Evolutionary conservation across 1,140 invertebrate genomes (phyloP).

Genomic region (Diuraphis noxia): DNA sequence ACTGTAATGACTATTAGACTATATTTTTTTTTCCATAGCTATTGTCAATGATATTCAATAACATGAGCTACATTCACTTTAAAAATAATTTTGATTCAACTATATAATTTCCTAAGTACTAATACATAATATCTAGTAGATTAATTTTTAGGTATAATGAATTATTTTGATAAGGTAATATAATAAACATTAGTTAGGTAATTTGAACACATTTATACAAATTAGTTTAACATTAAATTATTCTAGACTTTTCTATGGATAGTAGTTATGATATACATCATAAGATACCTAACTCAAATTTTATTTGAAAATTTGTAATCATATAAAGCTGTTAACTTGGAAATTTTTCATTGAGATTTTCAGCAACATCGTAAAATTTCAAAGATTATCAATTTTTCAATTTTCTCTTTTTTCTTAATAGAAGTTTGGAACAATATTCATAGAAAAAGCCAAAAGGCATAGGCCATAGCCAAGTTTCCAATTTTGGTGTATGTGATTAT

Average conservation of each 20-base stretch:
- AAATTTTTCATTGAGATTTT: too few species aligned
- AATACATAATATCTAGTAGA: background rate
- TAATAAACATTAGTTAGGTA: background rate
- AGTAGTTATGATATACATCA: too few species aligned
- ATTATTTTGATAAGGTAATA: background rate
- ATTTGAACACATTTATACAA: background rate
- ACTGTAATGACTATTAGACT: slow-evolving; percentile 14
- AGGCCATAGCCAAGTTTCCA: too few species aligned
- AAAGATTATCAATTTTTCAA: too few species aligned
- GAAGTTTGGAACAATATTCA: too few species aligned
- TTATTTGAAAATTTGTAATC: background rate
- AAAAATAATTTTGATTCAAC: background rate
- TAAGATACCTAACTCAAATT: background rate
- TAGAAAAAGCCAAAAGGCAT: too few species aligned
- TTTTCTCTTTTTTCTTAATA: too few species aligned
- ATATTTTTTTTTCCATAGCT: background rate
- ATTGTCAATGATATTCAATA: slow-evolving; percentile 32
- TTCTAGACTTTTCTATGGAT: too few species aligned
- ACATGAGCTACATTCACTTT: background rate
- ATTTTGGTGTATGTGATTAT: too few species aligned
- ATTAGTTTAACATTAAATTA: background rate
- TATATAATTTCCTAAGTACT: slow-evolving; percentile 7
- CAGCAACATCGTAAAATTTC: too few species aligned
- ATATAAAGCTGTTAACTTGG: too few species aligned
- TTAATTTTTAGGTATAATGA: background rate